Percentiles rank a stretch among this genome's conserved stretches.
phyloP scores from a whole-genome alignment of 2,888 invertebrate species.

The Drosophila meridiana region DNA sequence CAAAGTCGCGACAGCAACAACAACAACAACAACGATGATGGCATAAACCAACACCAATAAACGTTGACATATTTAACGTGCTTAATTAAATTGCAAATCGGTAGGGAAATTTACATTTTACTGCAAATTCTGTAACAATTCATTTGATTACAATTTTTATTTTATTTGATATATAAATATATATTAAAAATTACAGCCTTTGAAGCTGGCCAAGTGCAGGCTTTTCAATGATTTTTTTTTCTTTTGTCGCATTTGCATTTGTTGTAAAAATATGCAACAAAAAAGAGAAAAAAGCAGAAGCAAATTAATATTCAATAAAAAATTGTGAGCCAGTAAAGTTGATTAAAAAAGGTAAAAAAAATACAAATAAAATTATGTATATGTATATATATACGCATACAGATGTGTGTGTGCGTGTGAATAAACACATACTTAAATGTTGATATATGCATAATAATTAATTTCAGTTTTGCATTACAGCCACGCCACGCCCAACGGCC shows the following conservation, averaged over 20 bases:
- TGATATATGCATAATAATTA: conserved; percentile 54
- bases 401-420: background rate
- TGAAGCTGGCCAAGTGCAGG: conserved; percentile 8
- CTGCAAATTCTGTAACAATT: background rate
- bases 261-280: conserved; percentile 12
- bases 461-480: conserved; percentile 58
- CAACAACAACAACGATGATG: background rate
- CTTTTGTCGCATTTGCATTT: conserved; percentile 2
- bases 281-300: background rate
- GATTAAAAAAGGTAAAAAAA: conserved; percentile 35
- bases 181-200: background rate
- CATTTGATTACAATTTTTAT: conserved; percentile 2
- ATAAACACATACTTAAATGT: conserved; percentile 36
- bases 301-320: conserved; percentile 52
- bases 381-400: background rate
- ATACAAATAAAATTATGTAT: background rate
- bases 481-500: conserved; percentile 17
- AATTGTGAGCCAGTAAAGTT: conserved; percentile 35
- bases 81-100: conserved; percentile 44
- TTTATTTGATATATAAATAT: background rate
- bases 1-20: background rate
- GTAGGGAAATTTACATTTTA: conserved; percentile 9
- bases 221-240: background rate
- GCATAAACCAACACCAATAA: background rate
- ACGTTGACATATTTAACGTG: conserved; percentile 20